Conservation (phyloP, 2,113 vertebrate genomes). For the Phaetusa simplex region DNA sequence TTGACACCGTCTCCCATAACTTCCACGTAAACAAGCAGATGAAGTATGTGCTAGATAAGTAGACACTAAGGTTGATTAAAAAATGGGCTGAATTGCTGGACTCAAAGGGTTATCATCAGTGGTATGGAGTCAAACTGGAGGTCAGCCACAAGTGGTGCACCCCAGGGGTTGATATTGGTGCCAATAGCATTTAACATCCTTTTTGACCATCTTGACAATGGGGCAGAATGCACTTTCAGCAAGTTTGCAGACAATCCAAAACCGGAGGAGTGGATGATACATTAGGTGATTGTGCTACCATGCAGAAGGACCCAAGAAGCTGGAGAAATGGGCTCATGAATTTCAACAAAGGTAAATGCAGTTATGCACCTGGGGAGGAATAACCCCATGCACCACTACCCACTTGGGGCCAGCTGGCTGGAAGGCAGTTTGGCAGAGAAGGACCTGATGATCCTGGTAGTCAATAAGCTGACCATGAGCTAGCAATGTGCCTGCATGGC, state of each 20-base stretch:
- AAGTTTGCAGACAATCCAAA: not conserved
- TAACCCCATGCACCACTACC: not conserved
- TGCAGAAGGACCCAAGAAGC: not conserved
- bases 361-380: not conserved
- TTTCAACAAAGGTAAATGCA: not conserved
- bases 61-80: not conserved
- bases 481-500: not conserved
- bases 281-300: not conserved
- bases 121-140: not conserved
- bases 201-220: not conserved
- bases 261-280: not conserved
- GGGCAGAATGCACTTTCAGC: not conserved
- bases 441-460: too few relatives aligned
- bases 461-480: not conserved
- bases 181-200: not conserved
- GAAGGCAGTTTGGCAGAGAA: not conserved
- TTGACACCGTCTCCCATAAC: not conserved
- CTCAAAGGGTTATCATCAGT: not conserved
- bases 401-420: rapidly evolving
- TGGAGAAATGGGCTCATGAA: not conserved
- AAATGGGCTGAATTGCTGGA: not conserved
- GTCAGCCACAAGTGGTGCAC: not conserved
- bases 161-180: not conserved
- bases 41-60: not conserved
- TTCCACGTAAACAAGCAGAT: not conserved